Evolutionary conservation across 2,888 invertebrate species (phyloP).

Genomic region (Cosmia pyralina): DNA sequence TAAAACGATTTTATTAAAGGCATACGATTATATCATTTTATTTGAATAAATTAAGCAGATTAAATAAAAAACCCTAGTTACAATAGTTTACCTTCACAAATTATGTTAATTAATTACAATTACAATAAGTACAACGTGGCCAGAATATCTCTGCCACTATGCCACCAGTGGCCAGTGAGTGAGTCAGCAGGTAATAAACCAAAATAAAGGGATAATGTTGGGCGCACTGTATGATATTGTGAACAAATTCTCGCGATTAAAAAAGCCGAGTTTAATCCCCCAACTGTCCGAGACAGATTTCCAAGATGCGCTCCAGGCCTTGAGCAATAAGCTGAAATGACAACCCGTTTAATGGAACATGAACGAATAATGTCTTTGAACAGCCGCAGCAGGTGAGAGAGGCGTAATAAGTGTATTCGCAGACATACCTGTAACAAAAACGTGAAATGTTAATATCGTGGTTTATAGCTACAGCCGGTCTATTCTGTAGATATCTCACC

Average conservation of each 20-base stretch:
- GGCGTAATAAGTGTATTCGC: conserved; percentile 95
- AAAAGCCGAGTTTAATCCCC: neutral
- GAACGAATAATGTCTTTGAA: conserved; percentile 92
- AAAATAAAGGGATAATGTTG: neutral
- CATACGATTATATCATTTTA: neutral
- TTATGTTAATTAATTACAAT: neutral
- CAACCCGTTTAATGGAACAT: conserved; percentile 93
- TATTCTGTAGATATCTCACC: too few relatives aligned
- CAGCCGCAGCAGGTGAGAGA: conserved; percentile 88
- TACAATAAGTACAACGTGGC: neutral
- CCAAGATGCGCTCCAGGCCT: conserved; percentile 52
- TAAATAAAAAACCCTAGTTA: too few relatives aligned
- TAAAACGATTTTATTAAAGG: neutral
- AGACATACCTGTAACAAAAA: conserved; percentile 91
- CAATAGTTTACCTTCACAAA: neutral
- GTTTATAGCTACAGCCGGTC: too few relatives aligned
- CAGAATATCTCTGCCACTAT: neutral
- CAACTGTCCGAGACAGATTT: conserved; percentile 35
- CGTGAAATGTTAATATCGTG: too few relatives aligned
- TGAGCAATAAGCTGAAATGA: conserved; percentile 89
- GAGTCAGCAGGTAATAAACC: neutral
- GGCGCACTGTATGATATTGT: neutral
- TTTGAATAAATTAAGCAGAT: too few relatives aligned
- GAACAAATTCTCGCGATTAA: neutral
- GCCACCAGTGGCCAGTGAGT: neutral